These are phyloP conservation scores for Hepsetus odoe DNA, from an alignment of 2,113 vertebrate genomes.

Conservation along the genomic window DNA sequence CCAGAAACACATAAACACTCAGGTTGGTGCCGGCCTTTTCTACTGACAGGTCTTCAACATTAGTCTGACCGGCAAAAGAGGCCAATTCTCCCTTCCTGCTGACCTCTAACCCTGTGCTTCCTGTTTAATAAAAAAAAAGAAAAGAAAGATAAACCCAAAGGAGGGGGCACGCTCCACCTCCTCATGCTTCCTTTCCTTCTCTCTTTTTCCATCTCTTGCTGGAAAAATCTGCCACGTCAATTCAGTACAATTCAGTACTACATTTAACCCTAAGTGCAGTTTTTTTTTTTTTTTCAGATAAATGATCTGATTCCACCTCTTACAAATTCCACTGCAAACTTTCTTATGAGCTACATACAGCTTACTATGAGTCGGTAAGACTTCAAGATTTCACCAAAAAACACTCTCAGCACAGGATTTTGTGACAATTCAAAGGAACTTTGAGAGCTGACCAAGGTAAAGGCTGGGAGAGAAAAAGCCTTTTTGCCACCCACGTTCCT, in stretches of 20 bases:
- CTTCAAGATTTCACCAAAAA: not conserved
- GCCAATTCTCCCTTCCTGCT: slow-evolving; percentile 68
- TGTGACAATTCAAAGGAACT: not conserved
- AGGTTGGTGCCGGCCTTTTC: slow-evolving; percentile 24
- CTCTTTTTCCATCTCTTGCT: slow-evolving; percentile 53
- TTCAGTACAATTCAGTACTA: slow-evolving; percentile 31
- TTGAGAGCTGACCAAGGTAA: slow-evolving; percentile 30
- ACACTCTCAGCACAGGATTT: not conserved
- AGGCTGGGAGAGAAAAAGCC: slow-evolving; percentile 26
- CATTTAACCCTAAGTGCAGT: slow-evolving; percentile 1
- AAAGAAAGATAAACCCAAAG: slow-evolving; percentile 50
- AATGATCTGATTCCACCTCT: not conserved
- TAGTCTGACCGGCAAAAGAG: slow-evolving; percentile 35
- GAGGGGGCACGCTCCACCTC: slow-evolving; percentile 67
- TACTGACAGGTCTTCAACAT: slow-evolving; percentile 51
- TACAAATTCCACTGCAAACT: not conserved
- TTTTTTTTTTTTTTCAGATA: not conserved
- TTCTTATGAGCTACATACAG: not conserved
- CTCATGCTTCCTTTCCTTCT: slow-evolving; percentile 44
- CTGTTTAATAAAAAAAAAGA: slow-evolving; percentile 63
- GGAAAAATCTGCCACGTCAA: slow-evolving; percentile 54
- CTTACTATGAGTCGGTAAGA: not conserved
- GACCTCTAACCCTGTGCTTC: slow-evolving; percentile 72
- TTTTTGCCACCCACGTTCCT: slow-evolving; percentile 48
- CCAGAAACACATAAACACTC: slow-evolving; percentile 36